These are phyloP conservation scores for Melanerpes aurifrons DNA, from an alignment of 2,113 vertebrate species.

Conservation along the genomic window DNA sequence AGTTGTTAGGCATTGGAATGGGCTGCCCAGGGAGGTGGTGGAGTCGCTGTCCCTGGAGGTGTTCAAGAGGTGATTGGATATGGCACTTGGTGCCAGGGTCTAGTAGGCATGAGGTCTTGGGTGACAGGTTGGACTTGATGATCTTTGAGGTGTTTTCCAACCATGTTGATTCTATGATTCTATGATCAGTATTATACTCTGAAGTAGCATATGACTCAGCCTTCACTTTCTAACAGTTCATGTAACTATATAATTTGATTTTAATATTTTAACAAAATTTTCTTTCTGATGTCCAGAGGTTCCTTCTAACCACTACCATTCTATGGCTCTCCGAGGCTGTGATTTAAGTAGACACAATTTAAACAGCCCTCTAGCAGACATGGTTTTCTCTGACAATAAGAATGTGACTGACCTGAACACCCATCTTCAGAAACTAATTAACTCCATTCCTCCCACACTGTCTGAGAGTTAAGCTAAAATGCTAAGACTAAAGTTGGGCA, in stretches of 20 bases:
- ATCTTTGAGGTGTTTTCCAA: no score
- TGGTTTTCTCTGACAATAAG: not conserved
- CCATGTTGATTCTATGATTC: no score
- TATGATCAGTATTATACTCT: not conserved
- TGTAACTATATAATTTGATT: not conserved
- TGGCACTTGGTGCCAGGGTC: no score
- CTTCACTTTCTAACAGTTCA: not conserved
- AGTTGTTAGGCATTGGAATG: no score
- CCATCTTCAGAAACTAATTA: not conserved
- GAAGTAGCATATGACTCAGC: not conserved
- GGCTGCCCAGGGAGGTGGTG: no score
- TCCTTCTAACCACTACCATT: no score
- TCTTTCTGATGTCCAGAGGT: not conserved
- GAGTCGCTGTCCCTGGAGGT: no score
- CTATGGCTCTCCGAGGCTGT: no score
- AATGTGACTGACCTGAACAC: not conserved
- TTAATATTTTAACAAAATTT: not conserved
- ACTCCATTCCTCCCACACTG: not conserved
- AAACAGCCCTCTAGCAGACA: not conserved
- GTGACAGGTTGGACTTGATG: no score
- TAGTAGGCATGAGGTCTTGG: no score
- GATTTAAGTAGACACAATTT: not conserved
- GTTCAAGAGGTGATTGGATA: no score
- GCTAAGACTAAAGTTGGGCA: accelerated
- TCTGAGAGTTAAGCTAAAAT: not conserved